Base-by-base conservation (phyloP, 2,888 invertebrate species). In the Calameuta filiformis region DNA sequence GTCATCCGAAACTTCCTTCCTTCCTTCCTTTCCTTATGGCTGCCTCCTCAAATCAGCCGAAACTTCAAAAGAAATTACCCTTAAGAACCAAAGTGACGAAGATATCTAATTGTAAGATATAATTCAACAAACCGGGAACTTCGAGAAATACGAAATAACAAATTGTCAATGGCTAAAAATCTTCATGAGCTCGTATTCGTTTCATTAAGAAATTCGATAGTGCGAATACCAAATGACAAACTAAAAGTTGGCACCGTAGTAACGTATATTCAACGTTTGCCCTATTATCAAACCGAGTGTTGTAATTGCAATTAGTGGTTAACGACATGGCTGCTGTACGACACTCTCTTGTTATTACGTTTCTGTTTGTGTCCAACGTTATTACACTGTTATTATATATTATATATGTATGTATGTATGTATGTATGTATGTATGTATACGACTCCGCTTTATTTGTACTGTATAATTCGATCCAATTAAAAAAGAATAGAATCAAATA, bases 261-360 rank as follows among this genome's bases (percentile, higher is more conserved):
- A 56, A 56, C 40, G 40, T 40, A 15, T 40, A 40, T 40, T 15
- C 23, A 40, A 15, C 56, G 23, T 56, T 56, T 56, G 56, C 56
- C 56, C 23, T 56, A 56, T 56, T 56, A 56, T 56, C 56, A 56
- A 23, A 56, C 56, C 2, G 56, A 15, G 56, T 23, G 56, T 23
- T 56, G 71, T 71, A 71, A 71, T 71, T 71, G 33, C 71, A 71
- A 71, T 71, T 71, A 71, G 9, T 34, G 71, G 71, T 15, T 71
- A 71, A 71, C 71, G 71, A 71, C 71, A 34, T 71, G 23, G 71
- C 31, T 34, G n/a, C 23, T 31, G 12, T 33, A 30, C 33, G 71
- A 71, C 33, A 71, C 34, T 71, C 71, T 69, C 71, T 71, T 34
- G 34, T 71, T 31, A 71, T 71, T 71, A 71, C 31, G 31, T 34